A percentile compares a stretch with the other conserved stretches of the same genome.
These are phyloP conservation scores for Dastarcus helophoroides DNA, from an alignment of 2,888 invertebrate species.

Conservation along the genomic window DNA sequence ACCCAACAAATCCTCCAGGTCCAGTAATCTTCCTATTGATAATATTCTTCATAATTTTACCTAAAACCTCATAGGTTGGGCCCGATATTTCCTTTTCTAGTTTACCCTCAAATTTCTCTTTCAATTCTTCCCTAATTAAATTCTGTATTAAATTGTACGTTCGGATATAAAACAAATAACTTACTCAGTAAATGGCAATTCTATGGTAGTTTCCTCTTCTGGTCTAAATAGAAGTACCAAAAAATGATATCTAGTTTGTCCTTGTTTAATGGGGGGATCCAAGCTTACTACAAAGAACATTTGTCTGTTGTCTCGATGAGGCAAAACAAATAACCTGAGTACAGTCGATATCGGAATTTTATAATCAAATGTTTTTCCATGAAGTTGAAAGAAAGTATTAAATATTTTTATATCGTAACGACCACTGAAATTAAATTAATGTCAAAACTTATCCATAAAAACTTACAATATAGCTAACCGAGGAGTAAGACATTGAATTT, in stretches of 20 bases:
- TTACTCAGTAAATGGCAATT: constrained; percentile 85
- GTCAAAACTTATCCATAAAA: constrained; percentile 2
- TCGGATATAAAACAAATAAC: too few species aligned
- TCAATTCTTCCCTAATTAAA: constrained; percentile 63
- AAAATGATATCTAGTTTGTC: constrained; percentile 96
- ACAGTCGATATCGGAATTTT: constrained; percentile 98
- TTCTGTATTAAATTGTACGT: too few species aligned
- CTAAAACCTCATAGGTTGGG: constrained; percentile 88
- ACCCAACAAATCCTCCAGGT: constrained; percentile 89
- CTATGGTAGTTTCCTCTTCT: constrained; percentile 87
- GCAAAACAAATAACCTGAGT: constrained; percentile 82
- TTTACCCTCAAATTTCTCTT: constrained; percentile 89
- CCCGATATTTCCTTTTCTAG: constrained; percentile 83
- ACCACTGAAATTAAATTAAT: constrained; percentile 61
- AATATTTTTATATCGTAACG: constrained; percentile 94
- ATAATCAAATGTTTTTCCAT: constrained; percentile 99
- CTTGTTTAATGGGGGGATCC: constrained; percentile 99
- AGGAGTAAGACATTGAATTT: constrained; percentile 96
- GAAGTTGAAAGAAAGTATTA: constrained; percentile 81
- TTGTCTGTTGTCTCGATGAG: constrained; percentile 95
- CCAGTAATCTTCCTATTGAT: constrained; percentile 91
- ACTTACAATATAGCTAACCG: constrained; percentile 45
- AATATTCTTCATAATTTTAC: constrained; percentile 92
- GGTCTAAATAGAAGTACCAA: constrained; percentile 87
- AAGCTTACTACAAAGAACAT: constrained; percentile 97